A percentile compares a stretch with the other conserved stretches of the same genome.
These are phyloP conservation scores for Poeciliopsis turneri DNA, from an alignment of 2,797 vertebrate species.

Conservation along the genomic window DNA sequence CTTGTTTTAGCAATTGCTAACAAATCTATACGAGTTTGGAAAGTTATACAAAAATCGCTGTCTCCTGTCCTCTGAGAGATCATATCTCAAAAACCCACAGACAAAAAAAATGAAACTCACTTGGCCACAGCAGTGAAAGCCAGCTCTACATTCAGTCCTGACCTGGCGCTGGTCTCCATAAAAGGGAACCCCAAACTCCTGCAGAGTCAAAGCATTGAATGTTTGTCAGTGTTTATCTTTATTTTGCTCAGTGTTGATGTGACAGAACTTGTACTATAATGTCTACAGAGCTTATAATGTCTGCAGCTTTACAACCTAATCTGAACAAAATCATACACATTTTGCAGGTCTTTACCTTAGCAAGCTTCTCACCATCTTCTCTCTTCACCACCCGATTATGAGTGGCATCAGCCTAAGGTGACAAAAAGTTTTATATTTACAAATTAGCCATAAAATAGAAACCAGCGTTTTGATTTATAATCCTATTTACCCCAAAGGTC, in stretches of 20 bases:
- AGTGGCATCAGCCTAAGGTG: conserved; percentile 86
- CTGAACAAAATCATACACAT: neutral
- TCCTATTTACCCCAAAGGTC: neutral
- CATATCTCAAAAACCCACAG: neutral
- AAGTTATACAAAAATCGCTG: neutral
- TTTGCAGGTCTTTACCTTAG: conserved; percentile 82
- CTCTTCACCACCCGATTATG: conserved; percentile 91
- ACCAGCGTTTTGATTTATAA: neutral
- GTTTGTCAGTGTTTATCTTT: conserved; percentile 26
- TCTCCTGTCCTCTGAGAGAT: neutral
- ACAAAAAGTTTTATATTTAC: conserved; percentile 27
- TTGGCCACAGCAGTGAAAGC: conserved; percentile 92
- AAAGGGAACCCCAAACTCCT: conserved; percentile 95
- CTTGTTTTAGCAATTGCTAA: neutral
- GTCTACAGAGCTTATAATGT: neutral
- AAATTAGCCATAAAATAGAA: neutral
- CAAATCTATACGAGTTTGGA: neutral
- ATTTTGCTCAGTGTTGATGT: conserved; percentile 17
- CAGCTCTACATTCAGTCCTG: conserved; percentile 90
- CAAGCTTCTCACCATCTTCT: conserved; percentile 92
- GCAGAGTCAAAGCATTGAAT: conserved; percentile 47
- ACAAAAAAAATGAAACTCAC: conserved; percentile 76
- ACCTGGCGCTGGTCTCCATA: conserved; percentile 95
- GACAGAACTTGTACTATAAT: neutral
- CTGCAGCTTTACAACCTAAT: neutral